Percentiles rank a stretch among this genome's conserved stretches.
These are phyloP conservation scores for Sturnus vulgaris DNA, from an alignment of 2,113 vertebrate genomes.

Conservation along the genomic window DNA sequence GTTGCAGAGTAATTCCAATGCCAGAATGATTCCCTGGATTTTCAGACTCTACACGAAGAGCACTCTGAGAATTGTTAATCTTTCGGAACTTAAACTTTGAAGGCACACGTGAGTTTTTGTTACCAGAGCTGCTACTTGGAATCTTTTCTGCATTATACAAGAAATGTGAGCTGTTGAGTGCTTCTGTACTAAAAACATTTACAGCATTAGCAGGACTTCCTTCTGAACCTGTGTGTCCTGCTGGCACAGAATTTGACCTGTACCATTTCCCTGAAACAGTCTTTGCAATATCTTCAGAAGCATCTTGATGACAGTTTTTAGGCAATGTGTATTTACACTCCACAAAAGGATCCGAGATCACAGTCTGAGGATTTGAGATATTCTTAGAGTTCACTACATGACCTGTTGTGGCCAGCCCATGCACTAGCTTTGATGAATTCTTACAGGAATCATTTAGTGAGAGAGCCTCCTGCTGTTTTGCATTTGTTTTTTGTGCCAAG, in stretches of 20 bases:
- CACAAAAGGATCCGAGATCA: background rate
- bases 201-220: background rate
- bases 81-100: conserved; percentile 72
- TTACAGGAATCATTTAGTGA: background rate
- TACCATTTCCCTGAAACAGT: conserved; percentile 3
- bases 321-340: background rate
- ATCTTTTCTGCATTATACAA: background rate
- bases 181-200: background rate
- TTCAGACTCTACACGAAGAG: background rate
- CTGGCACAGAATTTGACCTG: conserved; percentile 35
- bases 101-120: background rate
- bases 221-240: conserved; percentile 21
- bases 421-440: background rate
- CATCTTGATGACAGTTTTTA: background rate
- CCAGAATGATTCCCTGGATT: conserved; percentile 12
- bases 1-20: background rate
- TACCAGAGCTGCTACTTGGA: background rate
- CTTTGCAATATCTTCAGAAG: background rate
- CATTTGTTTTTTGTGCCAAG: background rate
- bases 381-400: background rate
- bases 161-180: background rate
- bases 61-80: conserved; percentile 27
- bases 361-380: background rate
- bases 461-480: background rate
- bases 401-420: background rate